Base-by-base conservation (phyloP, 1,140 invertebrate species). In the Mizuhopecten yessoensis region DNA sequence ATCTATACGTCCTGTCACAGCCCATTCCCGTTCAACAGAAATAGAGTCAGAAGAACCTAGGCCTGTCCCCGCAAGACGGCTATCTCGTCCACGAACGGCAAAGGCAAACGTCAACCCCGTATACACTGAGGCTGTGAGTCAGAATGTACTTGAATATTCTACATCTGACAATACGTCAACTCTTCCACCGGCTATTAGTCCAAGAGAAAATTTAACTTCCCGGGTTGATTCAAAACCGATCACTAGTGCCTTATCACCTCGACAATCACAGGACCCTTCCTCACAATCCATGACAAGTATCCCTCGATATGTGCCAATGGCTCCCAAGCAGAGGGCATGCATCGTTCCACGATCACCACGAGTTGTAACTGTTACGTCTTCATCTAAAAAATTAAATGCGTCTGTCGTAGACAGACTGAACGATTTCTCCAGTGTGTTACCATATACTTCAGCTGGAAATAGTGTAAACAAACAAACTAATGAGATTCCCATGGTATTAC, bases 371-470 rank as follows among this genome's bases (percentile, higher is more conserved):
- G 57, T 75, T 5, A 29, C 57, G 57, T 75, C 57, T 75, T 75
- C 57, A 29, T 75, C 57, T 75, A 75, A 75, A 75, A n/a, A n/a
- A 75, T 29, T 75, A 75, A 75, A 75, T 75, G 57, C 57, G n/a
- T 75, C 57, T 29, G 57, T 75, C 17, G 57, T 75, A 29, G 57
- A 75, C 57, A 75, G 57, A 75, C 11, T 75, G n/a, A 75, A 75
- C 29, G 57, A 75, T 75, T 75, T 75, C n/a, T n/a, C 57, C 9
- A 75, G 57, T n/a, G 57, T 75, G n/a, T 75, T 75, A 29, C 57
- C 57, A n/a, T 75, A 75, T 75, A n/a, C 57, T 5, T 75, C 57
- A 75, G 5, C 57, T 29, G 57, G 57, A 75, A 75, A 75, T 29
- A 75, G 57, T 75, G 57, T 9, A n/a, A 9, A n/a, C n/a, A 75